Conservation (phyloP, 2,113 vertebrate genomes). For the Muntiacus muntjak region DNA sequence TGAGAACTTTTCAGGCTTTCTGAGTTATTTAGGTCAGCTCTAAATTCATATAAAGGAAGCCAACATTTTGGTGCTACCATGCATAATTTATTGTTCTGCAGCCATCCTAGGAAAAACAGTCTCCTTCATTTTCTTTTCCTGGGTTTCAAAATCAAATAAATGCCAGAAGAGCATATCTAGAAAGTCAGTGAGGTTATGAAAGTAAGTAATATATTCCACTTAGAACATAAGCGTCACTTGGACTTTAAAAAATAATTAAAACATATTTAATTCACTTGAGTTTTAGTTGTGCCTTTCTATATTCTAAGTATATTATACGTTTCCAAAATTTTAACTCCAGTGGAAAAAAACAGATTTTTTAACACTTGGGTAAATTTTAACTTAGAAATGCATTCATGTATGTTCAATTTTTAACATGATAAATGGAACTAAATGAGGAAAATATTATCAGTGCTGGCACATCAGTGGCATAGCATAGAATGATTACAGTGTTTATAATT, state of each 20-base stretch:
- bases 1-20: background rate
- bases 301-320: background rate
- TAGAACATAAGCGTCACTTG: background rate
- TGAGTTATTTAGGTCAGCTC: background rate
- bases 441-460: background rate
- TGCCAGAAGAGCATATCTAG: background rate
- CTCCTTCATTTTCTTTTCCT: background rate
- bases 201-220: background rate
- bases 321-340: background rate
- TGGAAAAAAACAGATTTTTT: background rate
- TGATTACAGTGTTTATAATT: background rate
- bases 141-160: background rate
- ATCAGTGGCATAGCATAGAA: background rate
- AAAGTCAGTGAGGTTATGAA: background rate
- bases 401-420: background rate
- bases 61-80: background rate
- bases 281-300: background rate
- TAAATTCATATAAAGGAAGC: background rate
- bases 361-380: background rate
- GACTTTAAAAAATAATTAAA: conserved; percentile 11
- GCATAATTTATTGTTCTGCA: background rate
- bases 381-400: background rate
- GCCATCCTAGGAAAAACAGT: background rate
- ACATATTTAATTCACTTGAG: background rate
- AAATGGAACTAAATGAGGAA: background rate